phyloP scores from a whole-genome alignment of 2,888 invertebrate species.

The Pocota personata region DNA sequence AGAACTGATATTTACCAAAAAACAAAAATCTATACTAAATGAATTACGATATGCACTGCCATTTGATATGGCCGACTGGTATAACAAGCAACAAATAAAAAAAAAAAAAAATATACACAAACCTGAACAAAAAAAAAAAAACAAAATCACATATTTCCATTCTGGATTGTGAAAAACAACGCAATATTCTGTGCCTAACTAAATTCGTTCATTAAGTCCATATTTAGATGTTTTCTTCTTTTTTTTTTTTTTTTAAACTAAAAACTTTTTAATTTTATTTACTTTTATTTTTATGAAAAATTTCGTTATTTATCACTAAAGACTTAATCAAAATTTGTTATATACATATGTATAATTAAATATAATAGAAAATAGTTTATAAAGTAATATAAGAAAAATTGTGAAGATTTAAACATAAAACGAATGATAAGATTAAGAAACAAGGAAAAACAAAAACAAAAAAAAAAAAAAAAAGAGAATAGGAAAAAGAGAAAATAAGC shows the following conservation, averaged over 20 bases:
- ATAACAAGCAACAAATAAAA: constrained; percentile 44
- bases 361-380: constrained; percentile 11
- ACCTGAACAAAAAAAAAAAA: constrained; percentile 27
- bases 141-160: constrained; percentile 23
- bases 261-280: background rate
- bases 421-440: constrained; percentile 41
- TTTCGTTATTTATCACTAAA: constrained; percentile 58
- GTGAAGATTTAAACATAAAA: constrained; percentile 12
- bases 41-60: constrained; percentile 64
- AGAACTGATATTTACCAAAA: constrained; percentile 70
- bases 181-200: constrained; percentile 72
- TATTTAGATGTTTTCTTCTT: constrained; percentile 15
- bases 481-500: constrained; percentile 18
- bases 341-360: constrained; percentile 30
- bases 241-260: background rate
- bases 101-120: constrained; percentile 39
- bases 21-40: constrained; percentile 16
- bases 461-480: background rate
- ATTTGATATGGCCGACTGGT: constrained; percentile 67
- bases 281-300: background rate
- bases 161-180: constrained; percentile 51
- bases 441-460: constrained; percentile 1
- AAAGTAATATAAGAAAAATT: constrained; percentile 28
- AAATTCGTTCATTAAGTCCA: constrained; percentile 59
- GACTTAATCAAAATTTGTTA: constrained; percentile 71